phyloP scores from a whole-genome alignment of 2,113 vertebrate genomes.

The Mixornis gularis region DNA sequence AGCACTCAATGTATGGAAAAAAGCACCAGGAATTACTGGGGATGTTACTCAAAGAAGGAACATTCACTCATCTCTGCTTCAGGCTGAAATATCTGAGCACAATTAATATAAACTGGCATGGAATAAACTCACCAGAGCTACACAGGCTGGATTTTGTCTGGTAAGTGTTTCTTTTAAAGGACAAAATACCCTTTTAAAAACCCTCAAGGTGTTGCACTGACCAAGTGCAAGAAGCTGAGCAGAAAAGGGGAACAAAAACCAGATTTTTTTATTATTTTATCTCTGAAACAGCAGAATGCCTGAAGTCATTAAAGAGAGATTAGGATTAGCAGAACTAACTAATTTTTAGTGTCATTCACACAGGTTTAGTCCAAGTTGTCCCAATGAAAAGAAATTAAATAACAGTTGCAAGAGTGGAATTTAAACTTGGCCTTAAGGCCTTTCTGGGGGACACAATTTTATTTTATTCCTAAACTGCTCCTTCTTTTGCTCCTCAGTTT shows the following conservation, averaged over 20 bases:
- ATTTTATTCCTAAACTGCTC: not conserved
- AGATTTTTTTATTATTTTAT: not conserved
- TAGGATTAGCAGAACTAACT: not conserved
- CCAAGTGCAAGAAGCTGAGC: not conserved
- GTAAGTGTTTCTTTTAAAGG: not conserved
- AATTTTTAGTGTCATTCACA: not conserved
- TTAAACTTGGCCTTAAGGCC: not conserved
- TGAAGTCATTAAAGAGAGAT: not conserved
- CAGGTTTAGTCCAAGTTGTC: not conserved
- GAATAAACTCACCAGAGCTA: not conserved
- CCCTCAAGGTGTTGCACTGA: not conserved
- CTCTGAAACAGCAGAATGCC: not conserved
- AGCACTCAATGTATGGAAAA: rapidly evolving
- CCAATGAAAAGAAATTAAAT: not conserved
- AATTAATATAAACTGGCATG: rapidly evolving
- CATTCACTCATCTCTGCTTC: not conserved
- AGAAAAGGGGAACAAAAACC: not conserved
- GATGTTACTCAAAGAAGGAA: rapidly evolving
- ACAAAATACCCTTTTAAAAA: not conserved
- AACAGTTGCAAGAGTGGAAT: rapidly evolving
- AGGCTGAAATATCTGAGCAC: not conserved
- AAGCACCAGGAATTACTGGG: not conserved
- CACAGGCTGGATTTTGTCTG: not conserved
- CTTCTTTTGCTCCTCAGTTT: not conserved
- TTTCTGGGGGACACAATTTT: not conserved